Conservation (phyloP, 2,113 vertebrate genomes). For the Takifugu bimaculatus region DNA sequence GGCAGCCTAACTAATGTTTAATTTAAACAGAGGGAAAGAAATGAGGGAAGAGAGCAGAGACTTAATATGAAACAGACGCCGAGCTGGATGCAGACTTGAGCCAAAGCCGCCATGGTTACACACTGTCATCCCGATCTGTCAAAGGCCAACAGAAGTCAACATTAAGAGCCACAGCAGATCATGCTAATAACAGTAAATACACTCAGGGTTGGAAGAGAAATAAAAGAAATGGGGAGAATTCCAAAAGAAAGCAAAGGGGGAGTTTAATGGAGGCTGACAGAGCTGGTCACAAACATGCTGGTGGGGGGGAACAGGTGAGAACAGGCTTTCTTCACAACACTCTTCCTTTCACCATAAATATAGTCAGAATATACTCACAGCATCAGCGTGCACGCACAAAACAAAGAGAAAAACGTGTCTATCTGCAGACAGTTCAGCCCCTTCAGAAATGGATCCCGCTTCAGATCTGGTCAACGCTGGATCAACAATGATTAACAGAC, state of each 20-base stretch:
- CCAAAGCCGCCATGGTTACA: conserved; percentile 46
- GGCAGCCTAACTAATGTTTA: conserved; percentile 62
- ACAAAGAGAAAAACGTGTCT: too few relatives aligned
- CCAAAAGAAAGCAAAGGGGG: conserved; percentile 23
- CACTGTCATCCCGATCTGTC: conserved; percentile 53
- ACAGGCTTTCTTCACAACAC: conserved; percentile 19
- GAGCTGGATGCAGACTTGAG: conserved; percentile 50
- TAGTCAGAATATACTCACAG: not conserved
- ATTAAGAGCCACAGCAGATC: conserved; percentile 36
- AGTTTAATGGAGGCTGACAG: conserved; percentile 55
- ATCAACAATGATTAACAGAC: too few relatives aligned
- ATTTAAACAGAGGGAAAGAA: conserved; percentile 47
- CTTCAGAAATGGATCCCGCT: too few relatives aligned
- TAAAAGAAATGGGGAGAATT: conserved; percentile 22
- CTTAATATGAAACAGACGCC: conserved; percentile 14
- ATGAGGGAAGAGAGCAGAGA: conserved; percentile 22
- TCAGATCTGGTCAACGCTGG: too few relatives aligned
- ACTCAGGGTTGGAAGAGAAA: conserved; percentile 20
- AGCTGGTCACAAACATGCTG: conserved; percentile 42
- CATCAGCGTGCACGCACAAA: conserved; percentile 3
- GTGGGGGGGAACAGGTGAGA: conserved; percentile 25
- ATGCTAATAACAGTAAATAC: conserved; percentile 37
- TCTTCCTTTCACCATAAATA: not conserved
- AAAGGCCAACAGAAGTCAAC: conserved; percentile 50
- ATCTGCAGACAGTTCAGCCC: too few relatives aligned